These are phyloP conservation scores for Scaptomyza caliginosa DNA, from an alignment of 2,888 invertebrate genomes.

Conservation along the genomic window DNA sequence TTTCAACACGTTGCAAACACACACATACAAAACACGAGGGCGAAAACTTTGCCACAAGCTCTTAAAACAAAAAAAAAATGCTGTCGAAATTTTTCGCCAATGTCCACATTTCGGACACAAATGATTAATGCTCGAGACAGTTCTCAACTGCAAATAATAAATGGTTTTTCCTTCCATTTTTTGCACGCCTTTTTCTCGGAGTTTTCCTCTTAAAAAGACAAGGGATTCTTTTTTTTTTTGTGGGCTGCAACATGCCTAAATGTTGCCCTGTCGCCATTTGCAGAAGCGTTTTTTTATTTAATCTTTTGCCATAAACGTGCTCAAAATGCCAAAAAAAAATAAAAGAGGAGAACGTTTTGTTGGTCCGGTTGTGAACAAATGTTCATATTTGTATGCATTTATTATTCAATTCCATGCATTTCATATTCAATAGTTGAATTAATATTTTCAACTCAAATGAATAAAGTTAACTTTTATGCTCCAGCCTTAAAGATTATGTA, in stretches of 20 bases:
- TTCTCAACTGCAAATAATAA: constrained; percentile 68
- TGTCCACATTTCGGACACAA: constrained; percentile 74
- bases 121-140: constrained; percentile 68
- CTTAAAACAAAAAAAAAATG: constrained; percentile 37
- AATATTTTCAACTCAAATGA: background rate
- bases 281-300: constrained; percentile 60
- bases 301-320: constrained; percentile 60
- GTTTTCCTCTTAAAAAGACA: constrained; percentile 25
- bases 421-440: background rate
- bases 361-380: background rate
- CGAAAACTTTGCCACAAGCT: constrained; percentile 56
- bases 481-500: background rate
- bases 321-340: constrained; percentile 56
- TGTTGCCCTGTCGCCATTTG: constrained; percentile 70
- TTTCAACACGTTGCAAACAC: constrained; percentile 77
- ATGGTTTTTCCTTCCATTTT: constrained; percentile 48
- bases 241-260: constrained; percentile 14
- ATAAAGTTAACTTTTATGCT: too few relatives aligned
- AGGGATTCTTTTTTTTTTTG: constrained; percentile 10
- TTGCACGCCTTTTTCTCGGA: constrained; percentile 14
- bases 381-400: background rate
- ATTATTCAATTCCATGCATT: background rate
- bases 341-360: too few relatives aligned
- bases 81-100: constrained; percentile 56
- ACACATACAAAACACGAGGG: constrained; percentile 37